Evolutionary conservation across 1,140 invertebrate species (phyloP), one percentile per base, ranked within the genome.

Genomic region (Drosophila burlai): DNA sequence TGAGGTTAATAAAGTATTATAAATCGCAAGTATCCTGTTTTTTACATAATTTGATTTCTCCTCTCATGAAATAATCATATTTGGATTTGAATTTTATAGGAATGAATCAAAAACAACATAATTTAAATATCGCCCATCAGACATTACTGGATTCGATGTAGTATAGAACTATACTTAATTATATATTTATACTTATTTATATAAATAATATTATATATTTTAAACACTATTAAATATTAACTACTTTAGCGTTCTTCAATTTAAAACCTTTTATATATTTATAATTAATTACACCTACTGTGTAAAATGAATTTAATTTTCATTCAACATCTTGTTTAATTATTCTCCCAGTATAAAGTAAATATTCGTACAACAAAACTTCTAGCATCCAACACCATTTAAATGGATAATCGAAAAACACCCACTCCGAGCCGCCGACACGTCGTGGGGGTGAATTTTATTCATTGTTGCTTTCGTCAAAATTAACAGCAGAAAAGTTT

Each of bases 401-500:
- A 42, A 75, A 64, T 75, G 76, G 62, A 68, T 80, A 82, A 87
- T 87, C 83, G 76, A 80, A 80, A 77, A 77, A 61, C 49, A 42
- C 73, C 63, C 49, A 66, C 74, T 62, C 72, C 49, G n/a, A 26
- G 36, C 29, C 50, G 47, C 47, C 54, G 45, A 67, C 10, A 2
- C 2, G 29, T 7, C 62, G 34, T 76, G 64, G 29, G 38, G 31
- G 52, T 42, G 26, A 68, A 66, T 79, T 69, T 52, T 46, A 62
- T 79, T 62, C 54, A 83, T 79, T 83, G 78, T 89, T 79, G 55
- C 67, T 86, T 86, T 83, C 83, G 78, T 89, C 81, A 87, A 84
- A 84, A 84, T 84, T 78, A 84, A 81, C 74, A 73, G 54, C n/a
- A 73, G 38, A 73, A 87, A 89, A 90, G 77, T 89, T 89, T 84